phyloP scores from a whole-genome alignment of 1,140 invertebrate species.

The Dinoponera quadriceps region DNA sequence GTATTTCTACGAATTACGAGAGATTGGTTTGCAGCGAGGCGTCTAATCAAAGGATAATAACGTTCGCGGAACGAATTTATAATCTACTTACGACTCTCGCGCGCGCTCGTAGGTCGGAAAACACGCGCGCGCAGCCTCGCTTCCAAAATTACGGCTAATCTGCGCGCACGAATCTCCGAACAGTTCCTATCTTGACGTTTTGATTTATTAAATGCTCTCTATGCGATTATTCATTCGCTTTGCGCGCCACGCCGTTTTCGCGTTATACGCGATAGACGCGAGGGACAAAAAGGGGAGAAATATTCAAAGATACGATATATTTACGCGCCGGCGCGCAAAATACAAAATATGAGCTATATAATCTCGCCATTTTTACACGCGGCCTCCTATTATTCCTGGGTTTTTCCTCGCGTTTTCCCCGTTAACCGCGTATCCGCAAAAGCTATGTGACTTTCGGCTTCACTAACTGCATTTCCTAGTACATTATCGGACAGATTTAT shows the following conservation, averaged over 20 bases:
- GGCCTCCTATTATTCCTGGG: conserved; percentile 8
- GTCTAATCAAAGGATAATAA: conserved; percentile 69
- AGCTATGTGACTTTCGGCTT: conserved; percentile 62
- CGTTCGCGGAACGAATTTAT: conserved; percentile 66
- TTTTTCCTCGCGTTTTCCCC: conserved; percentile 6
- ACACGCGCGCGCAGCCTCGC: conserved; percentile 22
- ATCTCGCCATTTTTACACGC: conserved; percentile 43
- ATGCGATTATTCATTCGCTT: conserved; percentile 56
- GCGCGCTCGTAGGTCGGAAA: conserved; percentile 14
- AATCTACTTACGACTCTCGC: conserved; percentile 59
- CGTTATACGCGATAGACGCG: not conserved
- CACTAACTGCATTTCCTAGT: conserved; percentile 68
- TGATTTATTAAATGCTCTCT: conserved; percentile 65
- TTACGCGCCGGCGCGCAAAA: conserved; percentile 45
- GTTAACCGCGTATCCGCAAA: conserved; percentile 37
- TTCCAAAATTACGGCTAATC: conserved; percentile 64
- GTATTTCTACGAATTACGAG: conserved; percentile 48
- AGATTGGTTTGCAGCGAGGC: conserved; percentile 39
- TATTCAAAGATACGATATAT: conserved; percentile 46
- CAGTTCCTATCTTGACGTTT: conserved; percentile 53
- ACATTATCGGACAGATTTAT: conserved; percentile 75
- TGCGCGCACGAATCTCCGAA: conserved; percentile 55
- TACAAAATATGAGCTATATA: conserved; percentile 46
- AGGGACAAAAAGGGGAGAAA: conserved; percentile 19
- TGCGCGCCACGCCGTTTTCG: conserved; percentile 14